These are phyloP conservation scores for Aix galericulata DNA, from an alignment of 2,113 vertebrate species.

Conservation along the genomic window DNA sequence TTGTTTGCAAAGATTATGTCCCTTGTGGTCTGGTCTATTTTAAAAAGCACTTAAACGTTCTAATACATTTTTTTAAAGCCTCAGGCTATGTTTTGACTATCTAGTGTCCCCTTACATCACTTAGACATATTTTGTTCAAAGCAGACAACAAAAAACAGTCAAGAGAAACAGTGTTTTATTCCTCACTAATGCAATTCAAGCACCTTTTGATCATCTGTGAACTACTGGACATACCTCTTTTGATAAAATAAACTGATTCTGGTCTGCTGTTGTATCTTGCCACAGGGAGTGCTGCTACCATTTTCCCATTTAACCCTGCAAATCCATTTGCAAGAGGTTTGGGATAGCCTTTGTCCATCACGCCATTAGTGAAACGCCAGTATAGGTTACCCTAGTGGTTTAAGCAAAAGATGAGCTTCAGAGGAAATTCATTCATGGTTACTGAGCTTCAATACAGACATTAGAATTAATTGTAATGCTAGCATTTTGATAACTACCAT, in stretches of 20 bases:
- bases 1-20: not conserved
- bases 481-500: not conserved
- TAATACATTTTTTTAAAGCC: not conserved
- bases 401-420: not conserved
- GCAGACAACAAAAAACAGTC: not conserved
- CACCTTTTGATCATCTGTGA: not conserved
- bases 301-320: conserved; percentile 84
- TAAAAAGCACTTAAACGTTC: not conserved
- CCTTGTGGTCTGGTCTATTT: not conserved
- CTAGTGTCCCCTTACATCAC: not conserved
- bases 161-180: rapidly evolving
- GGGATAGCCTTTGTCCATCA: conserved; percentile 86
- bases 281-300: conserved; percentile 88
- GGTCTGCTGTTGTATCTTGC: conserved; percentile 80
- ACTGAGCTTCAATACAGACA: not conserved
- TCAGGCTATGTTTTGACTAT: not conserved
- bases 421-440: not conserved
- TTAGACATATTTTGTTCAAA: not conserved
- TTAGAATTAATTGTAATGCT: not conserved
- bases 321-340: conserved; percentile 84
- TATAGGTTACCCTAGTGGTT: conserved; percentile 82
- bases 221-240: conserved; percentile 79
- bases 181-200: not conserved
- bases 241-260: conserved; percentile 95
- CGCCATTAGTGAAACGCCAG: conserved; percentile 92